Base-by-base conservation (phyloP, 2,888 invertebrate genomes). In the Petrolisthes manimaculis region DNA sequence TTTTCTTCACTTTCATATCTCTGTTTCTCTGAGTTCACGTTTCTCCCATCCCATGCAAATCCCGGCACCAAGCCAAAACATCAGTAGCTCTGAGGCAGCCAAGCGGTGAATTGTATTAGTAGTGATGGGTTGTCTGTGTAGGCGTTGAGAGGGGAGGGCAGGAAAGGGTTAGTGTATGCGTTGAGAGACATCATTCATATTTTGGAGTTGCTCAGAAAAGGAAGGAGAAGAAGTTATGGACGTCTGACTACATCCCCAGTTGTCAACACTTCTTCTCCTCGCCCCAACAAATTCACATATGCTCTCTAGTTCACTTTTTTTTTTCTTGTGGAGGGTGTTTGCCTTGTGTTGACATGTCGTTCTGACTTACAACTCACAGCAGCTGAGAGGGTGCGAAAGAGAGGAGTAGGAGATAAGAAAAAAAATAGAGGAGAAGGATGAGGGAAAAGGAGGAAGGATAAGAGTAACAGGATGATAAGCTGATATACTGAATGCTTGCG, bases 51-150 rank as follows among this genome's bases (percentile, higher is more conserved):
- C 21, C 71, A 9, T 61, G 61, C 61, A 61, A 1, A 1, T 18
- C 61, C 18, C 18, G 61, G 61, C 18, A 14, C 61, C 18, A 61
- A 3, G 61, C 61, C 56, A 4, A 8, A 21, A 6, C 24, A 14
- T 21, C 21, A 3, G 8, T 18, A 6, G 6, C n/a, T 21, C 84
- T 37, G 84, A 14, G 84, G 69, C 84, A 85, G 77, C 84, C 84
- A 69, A 77, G 84, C 84, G 75, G 56, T 69, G 79, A 61, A 85
- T 85, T 85, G 84, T 85, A 79, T 85, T 67, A 8, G 84, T 85
- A 85, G 37, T 37, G 37, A 85, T 85, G 67, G 79, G 67, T 69
- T 37, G 37, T 37, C 37, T 37, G 37, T 37, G 37, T 37, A 37
- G 37, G 37, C 37, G 37, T 37, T 37, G 37, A 37, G 37, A 37